phyloP scores from a whole-genome alignment of 2,888 invertebrate species.

The Drosophila mimetica region DNA sequence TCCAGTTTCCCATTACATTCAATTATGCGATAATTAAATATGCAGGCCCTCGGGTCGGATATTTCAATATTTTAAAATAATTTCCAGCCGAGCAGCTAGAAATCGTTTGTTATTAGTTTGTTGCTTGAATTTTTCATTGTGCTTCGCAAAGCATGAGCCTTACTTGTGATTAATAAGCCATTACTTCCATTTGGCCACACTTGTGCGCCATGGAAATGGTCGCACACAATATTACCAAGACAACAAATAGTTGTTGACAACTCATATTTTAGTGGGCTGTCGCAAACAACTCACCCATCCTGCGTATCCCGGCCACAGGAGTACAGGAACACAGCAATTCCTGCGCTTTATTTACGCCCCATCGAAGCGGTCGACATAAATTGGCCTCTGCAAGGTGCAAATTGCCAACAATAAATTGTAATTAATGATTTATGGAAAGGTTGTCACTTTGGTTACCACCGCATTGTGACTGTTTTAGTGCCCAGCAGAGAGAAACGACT shows the following conservation, averaged over 20 bases:
- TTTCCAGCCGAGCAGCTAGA: constrained; percentile 21
- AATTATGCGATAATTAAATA: constrained; percentile 56
- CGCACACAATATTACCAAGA: constrained; percentile 35
- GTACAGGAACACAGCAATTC: background rate
- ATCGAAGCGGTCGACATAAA: constrained; percentile 61
- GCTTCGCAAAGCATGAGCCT: background rate
- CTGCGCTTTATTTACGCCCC: constrained; percentile 24
- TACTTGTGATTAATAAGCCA: constrained; percentile 23
- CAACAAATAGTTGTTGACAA: constrained; percentile 67
- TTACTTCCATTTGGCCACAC: constrained; percentile 23
- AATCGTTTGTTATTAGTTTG: constrained; percentile 10
- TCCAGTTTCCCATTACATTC: constrained; percentile 29
- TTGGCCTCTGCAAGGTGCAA: constrained; percentile 71
- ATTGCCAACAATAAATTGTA: constrained; percentile 76
- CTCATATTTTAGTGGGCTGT: constrained; percentile 42
- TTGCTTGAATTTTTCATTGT: background rate
- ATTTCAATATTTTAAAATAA: constrained; percentile 59
- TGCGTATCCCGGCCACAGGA: constrained; percentile 1
- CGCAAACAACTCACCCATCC: constrained; percentile 62
- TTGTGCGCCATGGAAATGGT: constrained; percentile 24
- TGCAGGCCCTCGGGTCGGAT: constrained; percentile 43
- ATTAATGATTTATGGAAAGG: constrained; percentile 71
- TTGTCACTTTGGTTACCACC: constrained; percentile 14
- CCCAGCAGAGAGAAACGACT: background rate
- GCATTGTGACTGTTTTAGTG: constrained; percentile 2